phyloP scores from a whole-genome alignment of 2,888 invertebrate genomes.

The Lepidocyrtoides sp. region DNA sequence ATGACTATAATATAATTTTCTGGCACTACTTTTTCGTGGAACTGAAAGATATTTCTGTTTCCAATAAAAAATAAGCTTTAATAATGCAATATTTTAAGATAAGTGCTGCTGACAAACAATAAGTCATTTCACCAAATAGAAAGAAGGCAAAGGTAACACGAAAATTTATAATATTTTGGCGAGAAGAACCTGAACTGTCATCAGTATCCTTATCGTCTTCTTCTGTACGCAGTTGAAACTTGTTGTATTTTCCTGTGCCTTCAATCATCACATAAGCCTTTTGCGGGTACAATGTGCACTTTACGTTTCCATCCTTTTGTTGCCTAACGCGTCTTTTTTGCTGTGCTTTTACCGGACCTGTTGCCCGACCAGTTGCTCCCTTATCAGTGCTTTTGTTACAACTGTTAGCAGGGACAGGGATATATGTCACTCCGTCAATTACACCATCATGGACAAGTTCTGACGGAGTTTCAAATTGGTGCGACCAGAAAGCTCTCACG shows the following conservation, averaged over 20 bases:
- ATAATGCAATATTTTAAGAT: too few species aligned
- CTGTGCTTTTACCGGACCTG: conserved; percentile 67
- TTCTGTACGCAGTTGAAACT: not conserved
- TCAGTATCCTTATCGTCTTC: not conserved
- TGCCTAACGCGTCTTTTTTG: conserved; percentile 21
- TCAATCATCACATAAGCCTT: not conserved
- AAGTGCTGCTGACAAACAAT: not conserved
- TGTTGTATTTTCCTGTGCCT: not conserved
- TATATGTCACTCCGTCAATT: conserved; percentile 35
- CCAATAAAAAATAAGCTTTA: too few species aligned
- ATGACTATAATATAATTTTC: too few species aligned
- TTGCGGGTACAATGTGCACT: conserved; percentile 65
- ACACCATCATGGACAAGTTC: not conserved
- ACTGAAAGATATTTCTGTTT: too few species aligned
- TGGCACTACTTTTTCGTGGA: too few species aligned
- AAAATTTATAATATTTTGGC: too few species aligned
- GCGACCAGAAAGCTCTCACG: conserved; percentile 33
- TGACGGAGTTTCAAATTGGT: not conserved
- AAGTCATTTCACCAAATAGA: not conserved
- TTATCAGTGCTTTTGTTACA: not conserved
- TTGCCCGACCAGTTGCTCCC: not conserved
- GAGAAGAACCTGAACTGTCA: too few species aligned
- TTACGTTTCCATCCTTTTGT: conserved; percentile 75
- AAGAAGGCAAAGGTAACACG: too few species aligned
- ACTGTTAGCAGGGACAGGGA: too few species aligned